phyloP scores from a whole-genome alignment of 2,797 vertebrate species.

The Rhincodon typus region DNA sequence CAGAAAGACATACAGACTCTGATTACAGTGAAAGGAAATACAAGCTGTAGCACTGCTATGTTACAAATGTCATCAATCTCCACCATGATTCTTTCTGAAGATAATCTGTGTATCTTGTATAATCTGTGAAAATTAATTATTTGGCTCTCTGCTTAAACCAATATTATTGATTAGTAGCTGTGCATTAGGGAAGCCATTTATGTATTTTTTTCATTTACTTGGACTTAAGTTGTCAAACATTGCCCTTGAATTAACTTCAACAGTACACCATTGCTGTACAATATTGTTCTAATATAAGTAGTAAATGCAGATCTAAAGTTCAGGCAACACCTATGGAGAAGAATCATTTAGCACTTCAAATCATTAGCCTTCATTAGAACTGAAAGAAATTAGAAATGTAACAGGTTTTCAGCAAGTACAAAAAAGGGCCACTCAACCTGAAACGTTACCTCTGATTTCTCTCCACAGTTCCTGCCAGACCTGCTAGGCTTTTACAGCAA shows the following conservation, averaged over 20 bases:
- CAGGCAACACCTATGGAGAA: background rate
- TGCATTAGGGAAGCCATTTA: background rate
- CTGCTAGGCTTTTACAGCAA: too few relatives aligned
- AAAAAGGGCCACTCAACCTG: too few relatives aligned
- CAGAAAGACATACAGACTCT: background rate
- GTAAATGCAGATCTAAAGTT: background rate
- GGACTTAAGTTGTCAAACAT: background rate
- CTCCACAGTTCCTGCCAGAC: too few relatives aligned
- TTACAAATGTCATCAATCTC: background rate
- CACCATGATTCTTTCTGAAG: background rate
- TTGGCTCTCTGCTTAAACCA: background rate
- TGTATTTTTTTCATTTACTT: background rate
- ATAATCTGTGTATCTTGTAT: background rate
- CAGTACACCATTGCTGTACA: background rate
- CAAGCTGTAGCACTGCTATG: background rate
- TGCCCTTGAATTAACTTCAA: background rate
- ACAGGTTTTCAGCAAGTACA: background rate
- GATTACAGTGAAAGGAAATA: background rate
- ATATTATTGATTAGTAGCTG: background rate
- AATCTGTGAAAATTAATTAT: background rate
- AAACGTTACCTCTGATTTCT: too few relatives aligned
- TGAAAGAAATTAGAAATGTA: background rate
- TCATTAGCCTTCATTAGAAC: background rate
- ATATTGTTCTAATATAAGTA: background rate
- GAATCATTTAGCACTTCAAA: background rate